Evolutionary conservation across 1,140 invertebrate genomes (phyloP), one percentile per base, ranked within the genome.

Genomic region (Rhynchophorus ferrugineus): DNA sequence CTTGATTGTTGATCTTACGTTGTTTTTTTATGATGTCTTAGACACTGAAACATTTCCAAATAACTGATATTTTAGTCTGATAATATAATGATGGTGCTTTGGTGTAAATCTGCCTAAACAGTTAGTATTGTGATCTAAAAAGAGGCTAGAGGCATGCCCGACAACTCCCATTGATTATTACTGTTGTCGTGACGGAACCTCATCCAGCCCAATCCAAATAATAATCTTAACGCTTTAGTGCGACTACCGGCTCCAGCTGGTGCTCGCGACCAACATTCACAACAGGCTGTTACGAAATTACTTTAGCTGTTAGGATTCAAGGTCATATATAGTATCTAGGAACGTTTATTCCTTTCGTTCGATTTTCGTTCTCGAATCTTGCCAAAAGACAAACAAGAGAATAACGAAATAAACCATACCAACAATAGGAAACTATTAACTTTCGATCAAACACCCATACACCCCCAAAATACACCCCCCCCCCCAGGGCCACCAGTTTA

Each of bases 181-280:
- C 19, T 18, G 16, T 5, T 18, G 20, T 42, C 7, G 34, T 11
- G 17, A 11, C 36, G n/a, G 11, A 34, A 35, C 14, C 13, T 48
- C 33, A 2, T 39, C 54, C 53, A 53, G 44, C 57, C 56, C 56
- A 46, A 44, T 43, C 45, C 35, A 43, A 38, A 48, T 54, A 61
- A 60, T 60, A 60, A 70, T 70, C 69, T 66, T 68, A 71, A 71
- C 70, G 70, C 70, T 71, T 71, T 70, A 71, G 64, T 59, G 62
- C 60, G 49, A 57, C 52, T 57, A 47, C 22, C 8, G 18, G 1
- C 33, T 43, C 44, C 29, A 29, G 11, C 5, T 20, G n/a, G 35
- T n/a, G 55, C 46, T 49, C 39, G 58, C 56, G 58, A 61, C 45
- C 56, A 60, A 61, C 56, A 61, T 63, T 65, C 60, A 55, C 47